Conservation (phyloP, 92 coral and sea anemone species). For the Anthopleura xanthogrammica region DNA sequence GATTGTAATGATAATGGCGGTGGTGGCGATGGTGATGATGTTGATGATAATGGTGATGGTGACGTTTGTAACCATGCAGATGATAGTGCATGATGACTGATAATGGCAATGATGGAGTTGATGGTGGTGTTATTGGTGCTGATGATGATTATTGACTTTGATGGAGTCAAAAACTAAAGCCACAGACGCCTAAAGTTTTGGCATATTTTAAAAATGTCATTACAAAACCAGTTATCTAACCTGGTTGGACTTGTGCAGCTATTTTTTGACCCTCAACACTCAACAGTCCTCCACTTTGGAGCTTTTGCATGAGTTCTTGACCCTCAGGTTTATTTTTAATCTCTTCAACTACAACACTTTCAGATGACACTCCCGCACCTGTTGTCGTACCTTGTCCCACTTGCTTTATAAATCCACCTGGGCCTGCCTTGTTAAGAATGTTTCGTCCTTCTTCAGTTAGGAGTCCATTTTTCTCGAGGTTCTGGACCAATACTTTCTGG, state of each 20-base stretch:
- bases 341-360: not conserved
- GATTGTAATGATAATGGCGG: too few relatives aligned
- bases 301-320: not conserved
- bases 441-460: slow-evolving; percentile 31
- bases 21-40: too few relatives aligned
- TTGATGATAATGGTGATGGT: too few relatives aligned
- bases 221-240: not conserved
- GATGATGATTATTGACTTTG: too few relatives aligned
- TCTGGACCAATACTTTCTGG: slow-evolving; percentile 25
- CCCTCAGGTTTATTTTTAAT: not conserved
- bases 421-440: slow-evolving; percentile 31
- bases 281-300: not conserved
- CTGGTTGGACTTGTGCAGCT: not conserved
- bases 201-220: too few relatives aligned
- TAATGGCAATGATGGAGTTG: too few relatives aligned
- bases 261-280: not conserved
- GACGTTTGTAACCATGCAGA: too few relatives aligned
- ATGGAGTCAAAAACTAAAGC: too few relatives aligned
- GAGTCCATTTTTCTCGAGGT: slow-evolving; percentile 18
- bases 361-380: not conserved
- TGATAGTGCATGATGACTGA: too few relatives aligned
- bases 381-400: slow-evolving; percentile 7
- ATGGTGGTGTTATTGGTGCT: too few relatives aligned
- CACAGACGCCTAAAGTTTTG: too few relatives aligned
- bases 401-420: slow-evolving; percentile 19